Evolutionary conservation across 2,113 vertebrate genomes (phyloP), one percentile per base, ranked within the genome.

Genomic region (Triplophysa tibetana): DNA sequence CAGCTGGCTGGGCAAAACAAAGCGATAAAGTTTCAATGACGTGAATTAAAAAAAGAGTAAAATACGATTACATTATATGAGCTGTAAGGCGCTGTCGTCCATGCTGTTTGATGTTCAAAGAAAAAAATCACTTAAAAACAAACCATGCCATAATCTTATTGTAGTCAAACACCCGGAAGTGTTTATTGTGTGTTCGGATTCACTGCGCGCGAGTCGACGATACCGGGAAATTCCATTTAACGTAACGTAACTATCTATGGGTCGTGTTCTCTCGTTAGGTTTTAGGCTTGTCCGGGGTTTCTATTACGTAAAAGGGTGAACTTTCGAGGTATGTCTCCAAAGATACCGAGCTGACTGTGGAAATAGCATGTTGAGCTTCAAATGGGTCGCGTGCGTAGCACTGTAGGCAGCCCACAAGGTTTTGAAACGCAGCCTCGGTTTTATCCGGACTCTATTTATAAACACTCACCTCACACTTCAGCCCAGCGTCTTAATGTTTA

Each of bases 131-230:
- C 56, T 48, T 41, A 45, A 63, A 63, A 19, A 38, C 58, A 29
- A 62, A 48, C 23, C 72, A 62, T 26, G 14, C 41, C 9, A 45
- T 12, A 41, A 50, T 76, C 60, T 14, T 11, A 38, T 9, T 33
- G 12, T 24, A 45, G 56, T 21, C 41, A 65, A 23, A 80, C n/a
- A 80, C 78, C 78, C 78, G 78, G 78, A 80, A 80, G 78, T 72
- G 33, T 62, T 70, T 68, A 38, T 54, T 50, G 26, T 77, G 19
- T 11, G 50, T 19, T 67, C 50, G 19, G 33, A 54, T 78, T 66
- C 50, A 43, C 19, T 4, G 29, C 60, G 56, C 61, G 4, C n/a
- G 7, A 58, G 19, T 21, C 5, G 19, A 58, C 17, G n/a, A 58
- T 8, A 58, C 21, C 58, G 45, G 58, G 58, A 48, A 63, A 62